Evolutionary conservation across 2,797 vertebrate species (phyloP), one percentile per base, ranked within the genome.

Genomic region (Sitta carolinensis): DNA sequence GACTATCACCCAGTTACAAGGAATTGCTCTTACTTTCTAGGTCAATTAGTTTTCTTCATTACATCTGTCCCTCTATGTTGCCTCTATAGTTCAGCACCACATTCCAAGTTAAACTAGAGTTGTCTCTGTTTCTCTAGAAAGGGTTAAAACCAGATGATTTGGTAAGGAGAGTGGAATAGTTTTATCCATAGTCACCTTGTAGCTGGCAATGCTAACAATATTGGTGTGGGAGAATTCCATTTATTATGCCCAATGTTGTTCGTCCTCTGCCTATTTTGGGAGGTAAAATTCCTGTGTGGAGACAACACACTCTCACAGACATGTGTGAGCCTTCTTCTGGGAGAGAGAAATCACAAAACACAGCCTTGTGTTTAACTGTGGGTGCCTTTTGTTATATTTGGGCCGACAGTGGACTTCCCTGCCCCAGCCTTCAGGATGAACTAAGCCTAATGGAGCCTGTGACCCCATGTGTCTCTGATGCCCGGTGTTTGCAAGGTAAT

Each of bases 51-150:
- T 7, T 57, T 86, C 14, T 57, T 86, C 14, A 21, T 73, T 59
- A 43, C 19, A 20, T 10, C 2, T 21, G 12, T 54, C 2, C 8
- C 10, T 50, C 40, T 72, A 2, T 17, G 42, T 27, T 14, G 12
- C 1, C 17, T 58, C 22, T 7, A 59, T 6, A 43, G 15, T 10
- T 62, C 40, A 80, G n/a, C 26, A 54, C 7, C 0, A 2, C 25
- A 40, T 85, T 62, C 40, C 48, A 70, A 69, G 22, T 14, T 20
- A 83, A 67, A 7, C 2, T 43, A 19, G 3, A 63, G 19, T 47
- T 80, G 86, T 32, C 11, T 63, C 52, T 67, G 0, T 26, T 87
- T 74, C 7, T 59, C 4, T 52, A 1, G 25, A 62, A 77, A 69
- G 8, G 20, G 2, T n/a, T 61, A 25, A 61, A 77, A n/a, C 4